Evolutionary conservation across 2,888 invertebrate species (phyloP), one percentile per base, ranked within the genome.

Genomic region (Ophion ellenae): DNA sequence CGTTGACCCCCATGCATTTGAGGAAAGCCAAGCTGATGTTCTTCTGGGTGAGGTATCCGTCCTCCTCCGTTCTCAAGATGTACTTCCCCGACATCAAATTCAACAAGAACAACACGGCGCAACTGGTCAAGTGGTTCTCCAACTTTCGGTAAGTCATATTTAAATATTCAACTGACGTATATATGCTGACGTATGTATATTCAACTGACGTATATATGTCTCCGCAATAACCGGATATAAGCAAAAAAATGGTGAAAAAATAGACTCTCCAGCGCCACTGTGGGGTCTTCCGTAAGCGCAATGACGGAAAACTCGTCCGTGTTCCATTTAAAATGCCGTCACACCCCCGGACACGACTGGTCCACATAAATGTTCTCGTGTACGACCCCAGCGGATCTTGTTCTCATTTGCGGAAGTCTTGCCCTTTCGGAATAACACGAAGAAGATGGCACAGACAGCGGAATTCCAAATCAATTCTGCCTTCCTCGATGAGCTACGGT

Each of bases 101-200:
- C 96, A 99, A 99, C 96, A 99, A 99, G 96, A 99, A 99, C 96
- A 99, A 99, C 96, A 99, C 99, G 90, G 99, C 99, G 93, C 99
- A 99, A 96, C 97, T 99, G 94, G 99, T 99, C 96, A 99, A 99
- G 95, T 99, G 99, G 99, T 99, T 99, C 97, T 99, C 99, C 94
- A 99, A 99, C 95, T 99, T 99, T 96, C 97, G 99, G 99, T 99
- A 87, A 93, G 93, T 93, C 81, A 79, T 77, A 83, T 53, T 9
- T 77, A 75, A 66, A 76, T n/a, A 74, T 84, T 67, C 47, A 11
- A 81, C 14, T 67, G 45, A 14, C 17, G 20, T 53, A 24, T 53
- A 45, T 24, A 24, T 24, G 24, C 24, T 24, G 24, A 1, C 24
- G 24, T 24, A 24, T 24, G 1, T 24, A 24, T 24, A 74, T 84